These are phyloP conservation scores for Apogon talboti DNA, from an alignment of 2,797 vertebrate genomes.

Conservation along the genomic window DNA sequence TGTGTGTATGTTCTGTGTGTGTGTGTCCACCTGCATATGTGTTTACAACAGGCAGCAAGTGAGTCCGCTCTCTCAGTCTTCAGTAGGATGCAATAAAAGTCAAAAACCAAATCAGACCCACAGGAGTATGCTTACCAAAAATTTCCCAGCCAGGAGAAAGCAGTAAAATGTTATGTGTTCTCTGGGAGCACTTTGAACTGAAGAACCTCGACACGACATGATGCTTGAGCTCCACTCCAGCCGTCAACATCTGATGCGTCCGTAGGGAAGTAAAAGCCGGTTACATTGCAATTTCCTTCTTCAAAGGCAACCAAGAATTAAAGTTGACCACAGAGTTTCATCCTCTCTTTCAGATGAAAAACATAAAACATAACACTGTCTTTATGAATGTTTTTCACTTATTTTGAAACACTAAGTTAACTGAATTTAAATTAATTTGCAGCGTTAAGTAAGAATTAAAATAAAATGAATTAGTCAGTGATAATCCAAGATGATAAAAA, in stretches of 20 bases:
- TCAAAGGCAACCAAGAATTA: constrained; percentile 11
- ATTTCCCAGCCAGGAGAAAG: constrained; percentile 71
- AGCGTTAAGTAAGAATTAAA: no score
- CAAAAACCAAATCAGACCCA: constrained; percentile 69
- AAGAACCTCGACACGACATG: constrained; percentile 65
- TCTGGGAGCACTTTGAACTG: constrained; percentile 66
- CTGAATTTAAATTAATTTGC: no score
- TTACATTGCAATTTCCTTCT: constrained; percentile 45
- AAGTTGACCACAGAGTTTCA: constrained; percentile 22
- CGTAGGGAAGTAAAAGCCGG: constrained; percentile 29
- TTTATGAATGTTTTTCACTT: constrained; percentile 1
- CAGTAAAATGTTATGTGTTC: constrained; percentile 75
- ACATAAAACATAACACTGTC: background rate
- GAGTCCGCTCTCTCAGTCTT: constrained; percentile 58
- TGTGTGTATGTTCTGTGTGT: constrained; percentile 11
- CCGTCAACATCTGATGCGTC: constrained; percentile 49
- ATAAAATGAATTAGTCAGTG: constrained; percentile 6
- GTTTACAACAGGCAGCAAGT: constrained; percentile 54
- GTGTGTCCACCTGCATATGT: constrained; percentile 45
- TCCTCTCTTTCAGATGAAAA: constrained; percentile 1
- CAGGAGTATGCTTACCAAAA: constrained; percentile 68
- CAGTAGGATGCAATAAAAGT: constrained; percentile 74
- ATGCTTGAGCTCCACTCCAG: constrained; percentile 42
- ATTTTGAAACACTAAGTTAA: no score
- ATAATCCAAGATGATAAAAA: constrained; percentile 41